Evolutionary conservation across 1,140 invertebrate species (phyloP), one percentile per base, ranked within the genome.

Genomic region (Danaus melanippus): DNA sequence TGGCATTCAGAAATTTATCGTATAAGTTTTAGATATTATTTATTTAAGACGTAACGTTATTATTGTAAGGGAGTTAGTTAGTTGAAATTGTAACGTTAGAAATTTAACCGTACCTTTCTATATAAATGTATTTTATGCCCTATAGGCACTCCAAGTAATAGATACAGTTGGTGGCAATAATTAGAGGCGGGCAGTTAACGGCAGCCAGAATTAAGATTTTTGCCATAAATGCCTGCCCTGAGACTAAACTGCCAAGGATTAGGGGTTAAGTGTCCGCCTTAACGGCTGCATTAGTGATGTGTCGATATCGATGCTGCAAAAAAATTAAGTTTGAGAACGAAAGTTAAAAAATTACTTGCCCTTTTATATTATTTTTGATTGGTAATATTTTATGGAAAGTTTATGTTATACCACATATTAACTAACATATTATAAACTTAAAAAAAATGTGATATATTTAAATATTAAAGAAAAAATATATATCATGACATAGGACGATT

Each of bases 151-250:
- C 58, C 48, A 58, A 60, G 65, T 74, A 83, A 85, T 82, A 79
- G 76, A 86, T 80, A 82, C 76, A 77, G 76, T 68, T 69, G 56
- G 64, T 71, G 69, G 65, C 72, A 71, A 82, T 86, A 84, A 86
- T 86, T 86, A 86, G 74, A 70, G 71, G 62, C 72, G 71, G 78
- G 73, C 83, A 83, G 79, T 86, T 84, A 86, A 84, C 73, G 81
- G 66, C 79, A 83, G 78, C 60, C 62, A 71, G 78, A 81, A 86
- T 86, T 86, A 86, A 86, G 83, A 86, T 86, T 86, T 86, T 86
- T 84, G 76, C 81, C 71, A 83, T 86, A 84, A 86, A 84, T 74
- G 78, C 74, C 64, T 75, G 72, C 46, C 66, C 53, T 58, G 60
- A 67, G 67, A 71, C 76, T 71, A 74, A 82, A 79, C 72, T 79